Evolutionary conservation across 2,888 invertebrate species (phyloP), one percentile per base, ranked within the genome.

Genomic region (Aleiodes testaceus): DNA sequence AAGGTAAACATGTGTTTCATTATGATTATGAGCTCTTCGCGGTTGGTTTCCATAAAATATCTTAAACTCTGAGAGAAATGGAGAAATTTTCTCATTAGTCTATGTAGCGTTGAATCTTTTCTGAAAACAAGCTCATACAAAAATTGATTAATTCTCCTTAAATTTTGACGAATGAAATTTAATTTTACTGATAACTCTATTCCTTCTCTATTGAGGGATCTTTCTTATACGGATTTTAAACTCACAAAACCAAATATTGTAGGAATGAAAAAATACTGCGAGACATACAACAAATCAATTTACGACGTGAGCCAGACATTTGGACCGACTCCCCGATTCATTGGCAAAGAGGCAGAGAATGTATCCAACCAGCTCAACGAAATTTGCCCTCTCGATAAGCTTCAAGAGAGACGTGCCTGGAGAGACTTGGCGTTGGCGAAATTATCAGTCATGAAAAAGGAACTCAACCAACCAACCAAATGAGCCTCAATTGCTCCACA

Each of bases 401-500:
- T 97, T 66, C 91, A 90, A 67, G 92, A 93, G 72, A 88, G 95
- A 74, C 91, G 96, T 26, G 91, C 91, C 0, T 97, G 96, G 94
- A 90, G 97, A 18, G 97, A 97, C 83, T 90, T 92, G 42, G 94
- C 95, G 76, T 89, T 97, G 18, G 95, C 95, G 0, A 92, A 94
- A 72, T 89, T 97, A 11, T 92, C 96, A 22, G 88, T 93, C 70
- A 89, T 97, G 69, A 97, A 97, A 86, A 92, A 92, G 76, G 91
- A 94, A 81, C 90, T 94, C 87, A 90, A 91, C 71, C 83, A 86
- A 65, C 16, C 73, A 6, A 20, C 65, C 9, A 42, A 59, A 16
- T 30, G 18, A 26, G 1, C 11, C 14, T 55, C 18, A 30, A 16
- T 12, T 49, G 20, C 44, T 12, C 7, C 16, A 26, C 26, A 26